phyloP scores from a whole-genome alignment of 37 sponge, comb jelly and placozoan genomes.

The Mnemiopsis leidyi region DNA sequence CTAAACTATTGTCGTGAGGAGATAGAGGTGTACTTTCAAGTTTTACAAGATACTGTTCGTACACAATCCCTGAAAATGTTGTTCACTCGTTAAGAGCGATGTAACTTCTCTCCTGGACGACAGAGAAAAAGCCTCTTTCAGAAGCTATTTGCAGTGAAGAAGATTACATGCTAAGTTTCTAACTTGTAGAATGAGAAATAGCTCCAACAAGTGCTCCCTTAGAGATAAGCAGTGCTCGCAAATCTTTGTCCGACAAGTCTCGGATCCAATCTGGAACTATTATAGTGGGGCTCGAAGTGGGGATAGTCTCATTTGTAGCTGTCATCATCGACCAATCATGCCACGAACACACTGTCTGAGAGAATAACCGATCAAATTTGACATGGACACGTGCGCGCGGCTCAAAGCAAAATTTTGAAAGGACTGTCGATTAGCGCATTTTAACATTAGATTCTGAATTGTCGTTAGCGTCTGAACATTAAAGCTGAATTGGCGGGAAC shows the following conservation, averaged over 20 bases:
- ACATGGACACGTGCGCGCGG: no score
- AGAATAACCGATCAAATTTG: no score
- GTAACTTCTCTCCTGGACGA: no score
- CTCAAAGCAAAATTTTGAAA: not conserved
- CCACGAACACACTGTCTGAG: slow-evolving; percentile 3
- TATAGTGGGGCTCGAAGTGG: not conserved
- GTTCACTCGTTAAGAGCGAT: no score
- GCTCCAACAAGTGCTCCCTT: slow-evolving; percentile 32
- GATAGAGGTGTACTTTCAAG: not conserved
- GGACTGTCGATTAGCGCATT: not conserved
- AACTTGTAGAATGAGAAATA: not conserved
- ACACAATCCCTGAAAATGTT: slow-evolving; percentile 1
- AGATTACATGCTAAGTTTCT: slow-evolving; percentile 6
- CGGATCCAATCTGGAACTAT: not conserved
- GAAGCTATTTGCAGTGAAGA: not conserved
- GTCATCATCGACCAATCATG: slow-evolving; percentile 29
- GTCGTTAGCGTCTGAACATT: not conserved
- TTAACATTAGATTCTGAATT: not conserved
- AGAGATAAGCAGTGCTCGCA: not conserved
- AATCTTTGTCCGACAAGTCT: not conserved
- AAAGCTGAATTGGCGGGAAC: not conserved
- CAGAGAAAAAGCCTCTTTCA: not conserved
- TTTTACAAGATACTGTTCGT: slow-evolving; percentile 43
- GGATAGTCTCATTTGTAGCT: not conserved
- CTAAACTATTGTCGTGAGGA: not conserved